Evolutionary conservation across 1,140 invertebrate species (phyloP).

Genomic region (Leptestheria dahalacensis): DNA sequence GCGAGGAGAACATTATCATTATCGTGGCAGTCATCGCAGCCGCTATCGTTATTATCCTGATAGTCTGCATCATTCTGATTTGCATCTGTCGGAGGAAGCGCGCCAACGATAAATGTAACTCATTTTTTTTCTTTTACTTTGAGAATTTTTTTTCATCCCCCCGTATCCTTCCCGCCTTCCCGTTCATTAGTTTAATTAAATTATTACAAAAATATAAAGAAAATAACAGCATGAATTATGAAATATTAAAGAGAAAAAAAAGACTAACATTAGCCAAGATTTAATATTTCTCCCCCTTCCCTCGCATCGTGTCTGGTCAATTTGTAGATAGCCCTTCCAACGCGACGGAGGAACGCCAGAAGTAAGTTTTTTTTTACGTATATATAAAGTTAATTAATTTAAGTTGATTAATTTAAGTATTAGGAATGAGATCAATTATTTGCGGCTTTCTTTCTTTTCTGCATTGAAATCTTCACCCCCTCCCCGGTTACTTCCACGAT

Average conservation of each 20-base stretch:
- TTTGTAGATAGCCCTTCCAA: constrained; percentile 54
- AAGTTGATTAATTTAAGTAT: no score
- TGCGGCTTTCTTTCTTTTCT: no score
- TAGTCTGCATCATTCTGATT: constrained; percentile 67
- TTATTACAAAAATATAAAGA: no score
- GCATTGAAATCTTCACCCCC: no score
- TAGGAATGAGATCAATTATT: no score
- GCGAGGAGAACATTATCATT: constrained; percentile 57
- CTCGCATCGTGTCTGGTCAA: constrained; percentile 14
- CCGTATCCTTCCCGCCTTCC: no score
- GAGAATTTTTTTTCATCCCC: neutral
- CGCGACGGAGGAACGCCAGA: constrained; percentile 63
- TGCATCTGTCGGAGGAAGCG: constrained; percentile 61
- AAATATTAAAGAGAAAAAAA: no score
- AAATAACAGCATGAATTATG: no score
- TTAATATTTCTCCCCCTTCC: constrained; percentile 11
- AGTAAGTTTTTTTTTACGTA: constrained; percentile 70
- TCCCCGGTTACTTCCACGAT: constrained; percentile 6
- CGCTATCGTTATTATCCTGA: constrained; percentile 55
- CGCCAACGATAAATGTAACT: constrained; percentile 75
- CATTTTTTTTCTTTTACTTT: neutral
- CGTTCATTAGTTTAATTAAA: no score
- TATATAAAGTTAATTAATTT: no score
- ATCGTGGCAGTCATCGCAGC: constrained; percentile 55
- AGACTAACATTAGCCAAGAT: neutral